These are phyloP conservation scores for Trogon melanurus DNA, from an alignment of 2,113 vertebrate species.

Conservation along the genomic window DNA sequence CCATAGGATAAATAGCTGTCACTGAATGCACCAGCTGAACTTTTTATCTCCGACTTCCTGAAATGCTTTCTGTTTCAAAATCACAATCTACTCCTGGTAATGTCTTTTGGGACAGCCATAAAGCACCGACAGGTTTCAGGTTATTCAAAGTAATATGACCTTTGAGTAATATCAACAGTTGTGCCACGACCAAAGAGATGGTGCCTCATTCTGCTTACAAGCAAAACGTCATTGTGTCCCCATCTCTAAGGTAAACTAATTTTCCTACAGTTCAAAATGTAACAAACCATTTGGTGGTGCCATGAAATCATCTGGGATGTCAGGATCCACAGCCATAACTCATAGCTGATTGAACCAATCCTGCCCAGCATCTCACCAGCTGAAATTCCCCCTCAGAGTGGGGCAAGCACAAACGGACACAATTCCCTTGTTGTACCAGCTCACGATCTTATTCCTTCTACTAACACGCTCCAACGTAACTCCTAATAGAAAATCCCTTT, in stretches of 20 bases:
- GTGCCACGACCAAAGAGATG: not conserved
- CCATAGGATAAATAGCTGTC: not conserved
- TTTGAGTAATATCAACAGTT: not conserved
- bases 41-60: not conserved
- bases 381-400: not conserved
- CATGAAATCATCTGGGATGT: not conserved
- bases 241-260: not conserved
- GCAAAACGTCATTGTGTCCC: not conserved
- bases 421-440: not conserved
- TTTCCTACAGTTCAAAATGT: not conserved
- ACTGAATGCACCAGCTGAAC: not conserved
- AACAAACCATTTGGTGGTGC: not conserved
- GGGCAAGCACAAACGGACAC: not conserved
- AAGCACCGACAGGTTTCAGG: not conserved
- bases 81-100: not conserved
- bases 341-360: fast-evolving
- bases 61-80: not conserved
- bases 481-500: conserved; percentile 3
- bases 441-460: conserved; percentile 9
- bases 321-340: not conserved
- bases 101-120: not conserved
- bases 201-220: not conserved
- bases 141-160: not conserved
- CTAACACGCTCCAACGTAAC: not conserved
- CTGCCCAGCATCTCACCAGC: not conserved